Base-by-base conservation (phyloP, 2,888 invertebrate genomes). In the Tetramorium bicarinatum region DNA sequence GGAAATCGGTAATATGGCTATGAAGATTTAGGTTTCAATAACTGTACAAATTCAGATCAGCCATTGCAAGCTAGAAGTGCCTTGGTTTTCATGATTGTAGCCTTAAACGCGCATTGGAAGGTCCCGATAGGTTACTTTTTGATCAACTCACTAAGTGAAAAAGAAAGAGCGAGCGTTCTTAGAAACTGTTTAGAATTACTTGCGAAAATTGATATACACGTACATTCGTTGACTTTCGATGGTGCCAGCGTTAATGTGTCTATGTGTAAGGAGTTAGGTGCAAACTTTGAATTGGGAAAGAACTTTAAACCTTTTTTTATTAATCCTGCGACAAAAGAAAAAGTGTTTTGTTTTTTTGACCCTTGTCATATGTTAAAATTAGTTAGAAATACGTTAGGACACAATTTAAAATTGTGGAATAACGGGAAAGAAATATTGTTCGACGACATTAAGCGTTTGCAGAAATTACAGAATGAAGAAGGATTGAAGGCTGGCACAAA, bases 31-130 rank as follows among this genome's bases (percentile, higher is more conserved):
- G 86, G 85, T 18, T 76, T 67, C 18, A 76, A 67, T 34, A 79
- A 71, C 41, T n/a, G 25, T n/a, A 49, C 34, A 13, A 66, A 67
- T 25, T 13, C 82, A 34, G 67, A 76, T 41, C 15, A 67, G 13
- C 77, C 71, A n/a, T 11, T 80, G 7, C 9, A 29, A 66, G 83
- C 85, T 3, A 87, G 83, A 67, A 62, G 85, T 38, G 90, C 82
- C 7, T 49, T 82, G 2, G 85, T 87, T 38, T 84, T 85, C 8
- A 87, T 89, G 87, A 0, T 87, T 41, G 71, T 56, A 15, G 82
- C 71, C 8, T 18, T 69, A 38, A 71, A 71, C 21, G 52, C 3
- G 2, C 52, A 71, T 54, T 71, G 52, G 52, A 71, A 71, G 1
- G 38, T 71, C 3, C 69, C 69, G 3, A 34, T 71, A 34, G 59